Conservation (phyloP, 2,888 invertebrate species). For the Dryadula phaetusa region DNA sequence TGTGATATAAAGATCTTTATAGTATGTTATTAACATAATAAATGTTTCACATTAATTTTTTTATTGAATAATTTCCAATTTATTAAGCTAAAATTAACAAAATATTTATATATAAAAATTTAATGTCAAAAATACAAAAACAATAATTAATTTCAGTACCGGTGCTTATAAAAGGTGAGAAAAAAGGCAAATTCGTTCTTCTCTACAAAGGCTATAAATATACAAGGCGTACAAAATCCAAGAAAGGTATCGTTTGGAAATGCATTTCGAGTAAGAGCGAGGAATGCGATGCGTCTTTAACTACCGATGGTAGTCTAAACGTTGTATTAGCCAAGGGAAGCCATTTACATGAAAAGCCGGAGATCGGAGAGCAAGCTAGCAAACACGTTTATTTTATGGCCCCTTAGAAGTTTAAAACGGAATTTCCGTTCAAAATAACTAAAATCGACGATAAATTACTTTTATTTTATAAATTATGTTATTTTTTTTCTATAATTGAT, state of each 20-base stretch:
- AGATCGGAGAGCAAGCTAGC: slow-evolving; percentile 55
- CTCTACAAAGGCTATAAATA: slow-evolving; percentile 64
- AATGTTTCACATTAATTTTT: not conserved
- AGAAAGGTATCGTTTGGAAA: slow-evolving; percentile 74
- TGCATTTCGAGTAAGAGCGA: slow-evolving; percentile 67
- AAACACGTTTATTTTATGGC: slow-evolving; percentile 77
- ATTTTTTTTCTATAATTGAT: too few relatives aligned
- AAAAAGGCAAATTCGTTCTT: slow-evolving; percentile 64
- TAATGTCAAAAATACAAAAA: not conserved
- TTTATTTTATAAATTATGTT: too few relatives aligned
- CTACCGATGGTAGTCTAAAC: slow-evolving; percentile 68
- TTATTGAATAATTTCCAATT: not conserved
- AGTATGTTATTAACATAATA: not conserved
- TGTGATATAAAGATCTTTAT: slow-evolving; percentile 6
- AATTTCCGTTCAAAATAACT: not conserved
- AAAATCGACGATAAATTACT: too few relatives aligned
- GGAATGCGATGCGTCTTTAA: slow-evolving; percentile 63
- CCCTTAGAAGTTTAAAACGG: slow-evolving; percentile 37
- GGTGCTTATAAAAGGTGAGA: slow-evolving; percentile 66
- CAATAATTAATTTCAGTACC: slow-evolving; percentile 23
- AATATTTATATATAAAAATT: not conserved
- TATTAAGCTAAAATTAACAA: not conserved
- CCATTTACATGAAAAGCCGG: slow-evolving; percentile 62
- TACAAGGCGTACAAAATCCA: slow-evolving; percentile 66
- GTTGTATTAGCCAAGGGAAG: slow-evolving; percentile 60